These are phyloP conservation scores for Arenaria interpres DNA, from an alignment of 2,113 vertebrate species.

Conservation along the genomic window DNA sequence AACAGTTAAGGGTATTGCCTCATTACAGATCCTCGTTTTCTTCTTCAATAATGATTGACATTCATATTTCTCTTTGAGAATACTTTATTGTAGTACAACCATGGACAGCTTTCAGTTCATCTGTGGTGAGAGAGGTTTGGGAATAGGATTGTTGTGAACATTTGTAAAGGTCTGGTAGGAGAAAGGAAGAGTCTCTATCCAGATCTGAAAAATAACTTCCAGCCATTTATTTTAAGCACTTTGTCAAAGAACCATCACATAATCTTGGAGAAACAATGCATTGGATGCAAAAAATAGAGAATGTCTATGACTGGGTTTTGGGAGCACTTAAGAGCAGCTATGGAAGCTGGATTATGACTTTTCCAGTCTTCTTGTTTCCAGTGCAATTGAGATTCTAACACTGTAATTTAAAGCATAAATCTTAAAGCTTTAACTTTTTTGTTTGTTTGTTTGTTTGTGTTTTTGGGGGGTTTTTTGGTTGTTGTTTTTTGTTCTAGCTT, in stretches of 20 bases:
- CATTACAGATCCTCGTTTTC: background rate
- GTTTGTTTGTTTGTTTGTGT: background rate
- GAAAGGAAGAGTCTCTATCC: background rate
- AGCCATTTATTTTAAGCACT: background rate
- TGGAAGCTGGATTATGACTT: background rate
- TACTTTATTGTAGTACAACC: background rate
- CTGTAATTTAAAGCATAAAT: background rate
- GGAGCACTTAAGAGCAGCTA: background rate
- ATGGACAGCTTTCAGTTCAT: background rate
- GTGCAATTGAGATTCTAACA: background rate
- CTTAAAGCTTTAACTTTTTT: background rate
- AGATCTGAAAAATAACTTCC: background rate
- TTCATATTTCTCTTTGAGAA: background rate
- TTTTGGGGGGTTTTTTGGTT: background rate
- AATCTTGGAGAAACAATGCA: background rate
- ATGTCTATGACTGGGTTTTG: background rate
- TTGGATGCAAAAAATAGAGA: background rate
- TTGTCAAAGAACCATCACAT: background rate
- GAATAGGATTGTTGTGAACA: background rate
- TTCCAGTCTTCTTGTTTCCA: background rate
- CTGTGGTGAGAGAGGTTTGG: background rate
- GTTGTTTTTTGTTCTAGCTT: background rate
- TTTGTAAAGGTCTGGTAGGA: background rate
- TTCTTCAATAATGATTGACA: background rate
- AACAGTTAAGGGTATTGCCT: background rate